phyloP scores from a whole-genome alignment of 2,797 vertebrate species.

The Chrysocyon brachyurus region DNA sequence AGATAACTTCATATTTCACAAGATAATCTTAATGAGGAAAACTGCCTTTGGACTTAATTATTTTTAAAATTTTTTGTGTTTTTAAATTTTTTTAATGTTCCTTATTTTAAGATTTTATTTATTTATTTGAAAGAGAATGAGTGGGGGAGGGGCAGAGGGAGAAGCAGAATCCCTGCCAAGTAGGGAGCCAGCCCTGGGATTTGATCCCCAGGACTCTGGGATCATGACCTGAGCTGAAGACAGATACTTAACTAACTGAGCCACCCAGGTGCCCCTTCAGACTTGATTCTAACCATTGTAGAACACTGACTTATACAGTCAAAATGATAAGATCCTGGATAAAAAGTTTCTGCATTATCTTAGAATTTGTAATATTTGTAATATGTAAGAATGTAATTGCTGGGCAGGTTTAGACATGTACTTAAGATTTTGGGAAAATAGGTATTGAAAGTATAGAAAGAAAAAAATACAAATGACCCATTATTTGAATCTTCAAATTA shows the following conservation, averaged over 20 bases:
- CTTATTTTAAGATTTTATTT: no score
- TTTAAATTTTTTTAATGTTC: no score
- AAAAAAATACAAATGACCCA: neutral
- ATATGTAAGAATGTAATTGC: neutral
- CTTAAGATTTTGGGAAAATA: neutral
- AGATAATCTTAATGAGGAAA: neutral
- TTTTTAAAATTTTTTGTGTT: no score
- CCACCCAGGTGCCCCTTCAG: neutral
- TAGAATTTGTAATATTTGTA: constrained; percentile 24
- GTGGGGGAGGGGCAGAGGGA: no score
- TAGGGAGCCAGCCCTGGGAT: no score
- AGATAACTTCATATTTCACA: neutral
- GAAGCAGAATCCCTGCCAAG: no score
- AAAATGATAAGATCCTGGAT: neutral
- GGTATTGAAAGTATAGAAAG: neutral
- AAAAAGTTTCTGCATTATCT: neutral
- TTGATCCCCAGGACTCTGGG: no score
- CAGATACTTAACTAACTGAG: no score
- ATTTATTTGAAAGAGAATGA: no score
- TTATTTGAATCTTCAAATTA: constrained; percentile 19
- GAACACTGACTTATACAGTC: neutral
- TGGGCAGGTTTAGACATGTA: neutral
- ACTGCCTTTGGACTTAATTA: neutral
- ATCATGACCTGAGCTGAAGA: no score
- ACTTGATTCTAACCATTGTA: neutral